Evolutionary conservation across 2,113 vertebrate species (phyloP), one percentile per base, ranked within the genome.

Genomic region (Tachycineta bicolor): DNA sequence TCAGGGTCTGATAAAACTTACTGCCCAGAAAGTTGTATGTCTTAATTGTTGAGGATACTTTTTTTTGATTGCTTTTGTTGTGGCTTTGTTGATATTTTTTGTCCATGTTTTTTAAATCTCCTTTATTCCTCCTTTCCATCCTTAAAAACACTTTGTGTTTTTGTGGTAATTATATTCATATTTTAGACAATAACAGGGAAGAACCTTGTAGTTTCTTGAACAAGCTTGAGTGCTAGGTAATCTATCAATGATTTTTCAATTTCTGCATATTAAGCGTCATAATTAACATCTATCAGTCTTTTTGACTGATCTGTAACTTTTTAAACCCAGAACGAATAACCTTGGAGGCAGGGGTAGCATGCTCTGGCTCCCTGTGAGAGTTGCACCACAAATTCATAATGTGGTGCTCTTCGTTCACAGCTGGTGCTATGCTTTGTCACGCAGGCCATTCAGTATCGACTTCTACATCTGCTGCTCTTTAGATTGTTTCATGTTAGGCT

Each of bases 251-350:
- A 77, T 39, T 90, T 89, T 41, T 89, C 55, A 77, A 50, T 89
- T 96, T 90, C 52, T 92, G 43, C 6, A 4, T 93, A 29, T 84
- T 47, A 81, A 91, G 15, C 29, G 91, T 93, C 8, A 7, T 97
- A 93, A 93, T 95, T 89, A 95, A 86, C 65, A 73, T 19, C 15
- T 87, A 78, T 93, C 74, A 50, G 20, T 96, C 41, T 69, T 69
- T 82, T 90, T 96, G 80, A 83, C 60, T 85, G 23, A 34, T 90
- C 20, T 85, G 31, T 83, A 92, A 68, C n/a, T 81, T 83, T 60
- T 60, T 90, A 58, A 95, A 81, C 41, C 34, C 64, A 58, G 12
- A 25, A n/a, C 46, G 39, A 91, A 34, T 73, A 89, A 86, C 56
- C 41, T 49, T 52, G 41, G 39, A 67, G 64, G 13, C 17, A 37